A percentile compares a stretch with the other conserved stretches of the same genome.
phyloP scores from a whole-genome alignment of 2,888 invertebrate genomes.

The Catocala nupta region DNA sequence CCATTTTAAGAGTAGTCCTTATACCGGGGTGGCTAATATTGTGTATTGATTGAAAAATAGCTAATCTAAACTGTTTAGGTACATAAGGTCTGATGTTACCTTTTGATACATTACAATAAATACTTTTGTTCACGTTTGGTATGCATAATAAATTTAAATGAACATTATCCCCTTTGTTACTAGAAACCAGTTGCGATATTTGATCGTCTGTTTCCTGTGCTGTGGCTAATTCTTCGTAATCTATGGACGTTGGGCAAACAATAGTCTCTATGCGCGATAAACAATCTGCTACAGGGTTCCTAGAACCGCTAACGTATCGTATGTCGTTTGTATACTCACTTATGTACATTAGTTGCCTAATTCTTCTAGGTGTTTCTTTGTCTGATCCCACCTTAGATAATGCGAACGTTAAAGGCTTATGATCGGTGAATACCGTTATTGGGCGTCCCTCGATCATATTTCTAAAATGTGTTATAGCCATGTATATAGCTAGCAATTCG shows the following conservation, averaged over 20 bases:
- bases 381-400: neutral
- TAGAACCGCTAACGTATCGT: neutral
- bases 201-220: neutral
- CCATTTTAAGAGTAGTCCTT: neutral
- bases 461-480: neutral
- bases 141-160: neutral
- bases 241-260: neutral
- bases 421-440: neutral
- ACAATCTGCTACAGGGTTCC: neutral
- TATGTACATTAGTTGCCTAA: neutral
- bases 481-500: neutral
- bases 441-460: neutral
- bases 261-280: neutral
- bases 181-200: neutral
- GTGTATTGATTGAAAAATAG: neutral
- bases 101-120: neutral
- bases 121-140: neutral
- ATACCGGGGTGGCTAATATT: constrained; percentile 9
- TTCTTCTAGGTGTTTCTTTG: neutral
- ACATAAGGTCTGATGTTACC: neutral
- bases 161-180: neutral
- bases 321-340: neutral
- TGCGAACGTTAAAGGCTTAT: neutral
- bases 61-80: neutral
- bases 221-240: neutral